Conservation (phyloP, 1,140 invertebrate genomes). For the Ooceraea biroi region DNA sequence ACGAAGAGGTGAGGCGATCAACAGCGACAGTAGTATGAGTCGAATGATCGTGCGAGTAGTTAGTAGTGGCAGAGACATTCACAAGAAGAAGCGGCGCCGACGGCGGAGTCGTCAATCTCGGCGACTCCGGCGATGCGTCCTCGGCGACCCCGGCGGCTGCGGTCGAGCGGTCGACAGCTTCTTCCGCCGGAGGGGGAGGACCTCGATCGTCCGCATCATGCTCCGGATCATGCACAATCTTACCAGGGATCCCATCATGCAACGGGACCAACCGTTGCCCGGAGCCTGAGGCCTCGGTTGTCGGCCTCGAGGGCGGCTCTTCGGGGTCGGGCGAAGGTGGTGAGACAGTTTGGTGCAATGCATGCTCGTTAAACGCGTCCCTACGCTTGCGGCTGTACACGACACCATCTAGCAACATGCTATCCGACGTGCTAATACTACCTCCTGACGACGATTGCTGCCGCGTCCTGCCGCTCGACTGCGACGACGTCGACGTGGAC, state of each 20-base stretch:
- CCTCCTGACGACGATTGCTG: constrained; percentile 89
- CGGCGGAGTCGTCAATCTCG: constrained; percentile 28
- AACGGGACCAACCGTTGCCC: constrained; percentile 40
- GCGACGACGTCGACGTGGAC: constrained; percentile 87
- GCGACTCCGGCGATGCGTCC: constrained; percentile 12
- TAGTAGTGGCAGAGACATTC: constrained; percentile 54
- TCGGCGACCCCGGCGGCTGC: background rate
- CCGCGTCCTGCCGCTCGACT: constrained; percentile 86
- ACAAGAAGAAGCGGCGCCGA: constrained; percentile 21
- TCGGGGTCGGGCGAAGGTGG: constrained; percentile 44
- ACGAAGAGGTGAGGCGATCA: constrained; percentile 47
- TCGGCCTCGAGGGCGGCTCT: constrained; percentile 22
- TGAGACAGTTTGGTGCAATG: constrained; percentile 72
- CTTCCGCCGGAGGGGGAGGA: background rate
- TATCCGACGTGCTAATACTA: constrained; percentile 86
- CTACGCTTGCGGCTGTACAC: constrained; percentile 88
- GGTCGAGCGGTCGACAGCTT: background rate
- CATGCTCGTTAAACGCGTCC: constrained; percentile 89
- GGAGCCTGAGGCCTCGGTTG: constrained; percentile 9
- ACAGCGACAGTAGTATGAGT: constrained; percentile 51
- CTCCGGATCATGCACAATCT: constrained; percentile 77
- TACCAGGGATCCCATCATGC: constrained; percentile 72
- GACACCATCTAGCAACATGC: constrained; percentile 75
- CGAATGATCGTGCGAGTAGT: constrained; percentile 57
- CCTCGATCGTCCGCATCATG: constrained; percentile 61